Base-by-base conservation (phyloP, 1,140 invertebrate species). In the Nautilus pompilius region DNA sequence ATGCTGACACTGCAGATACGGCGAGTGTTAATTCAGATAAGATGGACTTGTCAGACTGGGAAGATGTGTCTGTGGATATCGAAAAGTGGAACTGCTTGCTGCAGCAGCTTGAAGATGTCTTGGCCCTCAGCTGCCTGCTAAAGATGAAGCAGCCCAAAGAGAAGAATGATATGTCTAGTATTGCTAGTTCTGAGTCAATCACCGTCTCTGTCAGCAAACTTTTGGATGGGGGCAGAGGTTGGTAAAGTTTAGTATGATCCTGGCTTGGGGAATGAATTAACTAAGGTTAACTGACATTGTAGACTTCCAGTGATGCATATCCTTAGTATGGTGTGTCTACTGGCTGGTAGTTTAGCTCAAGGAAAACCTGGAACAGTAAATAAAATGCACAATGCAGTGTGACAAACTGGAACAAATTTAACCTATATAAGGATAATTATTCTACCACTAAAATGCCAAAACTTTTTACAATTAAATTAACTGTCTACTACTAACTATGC, bases 21-120 rank as follows among this genome's bases (percentile, higher is more conserved):
- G 65, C 69, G 32, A 71, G 67, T 59, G 29, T 48, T n/a, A 66
- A 63, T 22, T 68, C 72, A 46, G 74, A 76, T 24, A 68, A 69
- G 46, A 22, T 48, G 65, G 54, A 74, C 32, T 32, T 65, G 17
- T 84, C 84, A 51, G 87, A 89, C 30, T 95, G 90, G 91, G 93
- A 95, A 81, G 89, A 89, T 61, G 85, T 95, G 22, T 91, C 91
- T 17, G 87, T 90, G 64, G 93, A 96, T 76, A 88, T 89, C 68
- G 90, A 92, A 61, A 87, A 91, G 75, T 96, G 94, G 90, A 90
- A 90, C 24, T 79, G 93, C 30, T 81, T 96, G 8, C 90, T 93
- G 24, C 90, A 90, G 63, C 94, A 95, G 84, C 84, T 96, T 61
- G 93, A 96, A 79, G 93, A 96, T 81, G 87, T 95, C 36, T 87